Percentiles rank a stretch among this genome's conserved stretches.
These are phyloP conservation scores for Guaruba guarouba DNA, from an alignment of 2,113 vertebrate species.

Conservation along the genomic window DNA sequence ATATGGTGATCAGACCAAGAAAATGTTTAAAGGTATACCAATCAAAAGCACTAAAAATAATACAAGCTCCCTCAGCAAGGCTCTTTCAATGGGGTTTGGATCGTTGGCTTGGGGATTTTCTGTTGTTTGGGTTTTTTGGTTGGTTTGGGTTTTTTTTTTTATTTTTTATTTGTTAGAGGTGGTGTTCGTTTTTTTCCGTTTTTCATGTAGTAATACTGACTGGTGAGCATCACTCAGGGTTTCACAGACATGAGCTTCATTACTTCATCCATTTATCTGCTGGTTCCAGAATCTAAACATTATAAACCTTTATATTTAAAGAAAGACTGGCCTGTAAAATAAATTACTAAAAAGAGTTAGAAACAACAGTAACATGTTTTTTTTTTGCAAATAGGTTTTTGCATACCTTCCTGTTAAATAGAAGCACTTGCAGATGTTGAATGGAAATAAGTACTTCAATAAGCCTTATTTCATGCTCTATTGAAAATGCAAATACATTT, in stretches of 20 bases:
- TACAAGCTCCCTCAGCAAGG: not conserved
- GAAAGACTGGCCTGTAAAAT: not conserved
- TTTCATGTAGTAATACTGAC: not conserved
- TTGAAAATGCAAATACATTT: not conserved
- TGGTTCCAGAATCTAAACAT: not conserved
- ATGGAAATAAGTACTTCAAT: not conserved
- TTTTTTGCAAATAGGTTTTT: not conserved
- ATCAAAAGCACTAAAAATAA: conserved; percentile 50
- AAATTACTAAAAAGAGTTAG: not conserved
- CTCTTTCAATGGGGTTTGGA: not conserved
- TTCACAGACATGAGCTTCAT: not conserved
- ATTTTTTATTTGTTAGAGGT: not conserved
- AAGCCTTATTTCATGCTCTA: not conserved
- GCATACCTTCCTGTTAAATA: not conserved
- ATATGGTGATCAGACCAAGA: conserved; percentile 61
- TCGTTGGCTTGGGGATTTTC: not conserved
- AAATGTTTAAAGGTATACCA: conserved; percentile 46
- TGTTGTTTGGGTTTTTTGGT: not conserved
- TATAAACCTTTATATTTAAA: not conserved
- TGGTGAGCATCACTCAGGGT: not conserved
- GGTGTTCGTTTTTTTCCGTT: not conserved
- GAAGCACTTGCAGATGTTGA: not conserved
- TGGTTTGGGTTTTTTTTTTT: not conserved
- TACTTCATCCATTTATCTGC: not conserved
- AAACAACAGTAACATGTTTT: not conserved